Conservation (phyloP, 23 tunicate genomes). For the Ciona savignyi region DNA sequence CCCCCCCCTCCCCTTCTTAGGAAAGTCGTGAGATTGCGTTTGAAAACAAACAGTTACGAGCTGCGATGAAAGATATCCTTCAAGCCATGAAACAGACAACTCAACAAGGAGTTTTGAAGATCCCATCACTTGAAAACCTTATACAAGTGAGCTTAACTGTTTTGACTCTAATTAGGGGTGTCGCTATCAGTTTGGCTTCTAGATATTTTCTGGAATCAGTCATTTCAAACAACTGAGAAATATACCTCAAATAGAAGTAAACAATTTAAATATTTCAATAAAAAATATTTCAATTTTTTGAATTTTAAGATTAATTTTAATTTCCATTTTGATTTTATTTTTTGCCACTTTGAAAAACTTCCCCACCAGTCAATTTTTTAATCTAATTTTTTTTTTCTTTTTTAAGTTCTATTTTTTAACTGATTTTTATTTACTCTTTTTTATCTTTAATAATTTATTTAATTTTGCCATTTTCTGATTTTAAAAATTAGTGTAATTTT, state of each 20-base stretch:
- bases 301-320: too few relatives aligned
- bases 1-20: too few relatives aligned
- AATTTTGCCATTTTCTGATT: too few relatives aligned
- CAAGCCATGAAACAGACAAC: constrained; percentile 28
- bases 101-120: not conserved
- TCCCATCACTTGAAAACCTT: not conserved
- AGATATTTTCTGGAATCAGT: too few relatives aligned
- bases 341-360: not conserved
- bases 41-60: constrained; percentile 45
- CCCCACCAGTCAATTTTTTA: not conserved
- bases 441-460: too few relatives aligned
- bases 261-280: too few relatives aligned
- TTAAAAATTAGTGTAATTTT: too few relatives aligned
- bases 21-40: constrained; percentile 6
- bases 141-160: not conserved
- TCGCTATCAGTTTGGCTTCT: too few relatives aligned
- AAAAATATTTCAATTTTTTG: too few relatives aligned
- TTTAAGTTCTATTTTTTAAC: not conserved
- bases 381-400: not conserved
- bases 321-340: not conserved
- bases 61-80: constrained; percentile 66
- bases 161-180: too few relatives aligned
- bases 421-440: not conserved
- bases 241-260: too few relatives aligned
- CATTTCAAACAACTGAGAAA: too few relatives aligned